Percentiles rank a stretch among this genome's conserved stretches.
Evolutionary conservation across 2,888 invertebrate species (phyloP).

Genomic region (Hecatera dysodea): DNA sequence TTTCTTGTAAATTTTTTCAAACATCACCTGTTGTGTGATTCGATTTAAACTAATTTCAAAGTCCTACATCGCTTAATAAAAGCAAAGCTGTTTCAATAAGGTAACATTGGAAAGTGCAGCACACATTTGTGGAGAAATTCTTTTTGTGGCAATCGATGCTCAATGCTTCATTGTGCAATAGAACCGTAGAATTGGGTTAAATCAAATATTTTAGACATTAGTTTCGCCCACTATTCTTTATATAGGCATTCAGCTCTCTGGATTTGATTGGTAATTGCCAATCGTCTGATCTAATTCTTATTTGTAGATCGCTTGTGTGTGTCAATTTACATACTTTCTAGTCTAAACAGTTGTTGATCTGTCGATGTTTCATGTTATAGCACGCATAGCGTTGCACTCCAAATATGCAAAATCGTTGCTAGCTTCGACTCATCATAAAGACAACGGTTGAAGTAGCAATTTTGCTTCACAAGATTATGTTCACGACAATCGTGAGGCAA

Average conservation of each 20-base stretch:
- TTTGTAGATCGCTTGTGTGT: constrained; percentile 9
- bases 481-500: constrained; percentile 14
- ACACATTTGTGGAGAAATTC: constrained; percentile 7
- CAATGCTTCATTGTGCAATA: constrained; percentile 14
- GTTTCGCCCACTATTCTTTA: constrained; percentile 5
- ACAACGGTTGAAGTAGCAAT: neutral
- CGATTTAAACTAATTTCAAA: constrained; percentile 6
- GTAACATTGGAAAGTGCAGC: constrained; percentile 20
- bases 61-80: neutral
- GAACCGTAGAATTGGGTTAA: constrained; percentile 39
- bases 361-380: no score
- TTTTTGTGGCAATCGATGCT: constrained; percentile 9
- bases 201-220: constrained; percentile 36
- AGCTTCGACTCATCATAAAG: neutral
- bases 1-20: neutral
- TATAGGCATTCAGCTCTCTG: constrained; percentile 27
- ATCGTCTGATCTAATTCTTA: constrained; percentile 21
- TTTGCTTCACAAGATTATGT: neutral
- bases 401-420: neutral
- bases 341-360: neutral
- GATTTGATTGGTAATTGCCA: constrained; percentile 31
- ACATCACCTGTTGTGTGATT: neutral
- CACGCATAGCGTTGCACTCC: neutral
- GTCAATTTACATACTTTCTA: constrained; percentile 14
- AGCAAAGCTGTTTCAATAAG: constrained; percentile 20